Percentiles rank a stretch among this genome's conserved stretches.
Conservation (phyloP, 2,888 invertebrate genomes). For the Saturnia japonica region DNA sequence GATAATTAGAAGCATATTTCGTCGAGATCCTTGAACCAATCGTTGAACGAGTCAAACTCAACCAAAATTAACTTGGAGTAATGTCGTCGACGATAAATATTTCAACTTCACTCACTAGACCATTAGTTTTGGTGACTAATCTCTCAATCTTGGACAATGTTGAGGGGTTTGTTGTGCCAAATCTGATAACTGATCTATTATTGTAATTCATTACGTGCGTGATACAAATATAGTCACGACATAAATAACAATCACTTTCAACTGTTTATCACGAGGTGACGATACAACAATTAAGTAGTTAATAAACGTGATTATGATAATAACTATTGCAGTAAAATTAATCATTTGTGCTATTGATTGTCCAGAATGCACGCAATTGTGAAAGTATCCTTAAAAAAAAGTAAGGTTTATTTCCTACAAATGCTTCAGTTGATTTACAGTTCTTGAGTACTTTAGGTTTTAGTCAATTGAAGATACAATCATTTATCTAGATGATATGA, state of each 20-base stretch:
- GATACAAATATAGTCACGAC: neutral
- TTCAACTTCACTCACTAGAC: slow-evolving; percentile 9
- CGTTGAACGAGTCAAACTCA: neutral
- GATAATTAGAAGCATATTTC: slow-evolving; percentile 4
- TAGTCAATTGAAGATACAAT: no score
- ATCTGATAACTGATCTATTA: slow-evolving; percentile 24
- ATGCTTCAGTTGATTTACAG: no score
- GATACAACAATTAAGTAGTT: neutral
- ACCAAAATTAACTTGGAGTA: slow-evolving; percentile 2
- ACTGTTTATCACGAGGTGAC: neutral
- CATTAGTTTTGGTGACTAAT: slow-evolving; percentile 20
- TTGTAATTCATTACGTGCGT: neutral
- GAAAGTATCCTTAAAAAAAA: no score
- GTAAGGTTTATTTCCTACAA: no score
- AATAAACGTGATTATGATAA: neutral
- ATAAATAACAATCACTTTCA: neutral
- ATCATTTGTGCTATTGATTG: neutral
- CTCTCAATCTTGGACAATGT: slow-evolving; percentile 11
- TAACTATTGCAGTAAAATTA: neutral
- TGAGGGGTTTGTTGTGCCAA: slow-evolving; percentile 22
- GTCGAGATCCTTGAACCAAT: neutral
- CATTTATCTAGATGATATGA: no score
- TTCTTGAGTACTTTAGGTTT: no score
- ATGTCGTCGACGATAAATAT: slow-evolving; percentile 8
- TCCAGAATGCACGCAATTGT: no score